phyloP scores from a whole-genome alignment of 2,797 vertebrate species.

The Odontamblyopus rebecca region DNA sequence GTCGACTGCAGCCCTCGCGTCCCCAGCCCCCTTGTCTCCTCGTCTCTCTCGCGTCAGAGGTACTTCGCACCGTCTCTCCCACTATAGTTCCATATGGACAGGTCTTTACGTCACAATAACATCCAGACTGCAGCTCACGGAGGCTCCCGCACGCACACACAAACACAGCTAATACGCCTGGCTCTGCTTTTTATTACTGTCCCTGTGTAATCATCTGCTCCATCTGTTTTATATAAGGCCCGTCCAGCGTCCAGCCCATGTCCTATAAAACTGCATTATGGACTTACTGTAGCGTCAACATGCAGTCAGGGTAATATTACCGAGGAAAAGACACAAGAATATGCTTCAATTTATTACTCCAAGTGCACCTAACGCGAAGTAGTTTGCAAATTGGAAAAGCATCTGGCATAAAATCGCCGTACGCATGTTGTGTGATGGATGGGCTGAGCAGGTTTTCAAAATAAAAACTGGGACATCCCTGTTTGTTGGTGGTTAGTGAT shows the following conservation, averaged over 20 bases:
- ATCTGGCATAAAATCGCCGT: too few relatives aligned
- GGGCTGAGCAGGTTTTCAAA: too few relatives aligned
- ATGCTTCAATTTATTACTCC: too few relatives aligned
- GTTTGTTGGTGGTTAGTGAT: too few relatives aligned
- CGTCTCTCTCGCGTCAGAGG: too few relatives aligned
- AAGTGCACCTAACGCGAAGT: too few relatives aligned
- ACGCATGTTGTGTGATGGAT: too few relatives aligned
- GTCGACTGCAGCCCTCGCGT: too few relatives aligned
- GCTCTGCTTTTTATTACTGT: constrained; percentile 5
- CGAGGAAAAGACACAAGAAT: too few relatives aligned
- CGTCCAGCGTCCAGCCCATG: neutral
- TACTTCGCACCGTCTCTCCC: neutral
- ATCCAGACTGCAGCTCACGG: neutral
- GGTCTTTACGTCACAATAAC: neutral
- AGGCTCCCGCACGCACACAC: neutral
- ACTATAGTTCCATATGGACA: neutral
- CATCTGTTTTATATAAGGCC: neutral
- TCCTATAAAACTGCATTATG: neutral
- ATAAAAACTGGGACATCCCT: too few relatives aligned
- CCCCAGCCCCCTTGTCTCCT: too few relatives aligned
- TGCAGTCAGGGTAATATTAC: neutral
- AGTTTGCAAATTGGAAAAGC: too few relatives aligned
- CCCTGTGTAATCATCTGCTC: neutral
- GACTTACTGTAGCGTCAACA: neutral
- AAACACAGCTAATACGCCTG: neutral